Conservation (phyloP, 1,140 invertebrate species). For the Lepidotrigona ventralis region DNA sequence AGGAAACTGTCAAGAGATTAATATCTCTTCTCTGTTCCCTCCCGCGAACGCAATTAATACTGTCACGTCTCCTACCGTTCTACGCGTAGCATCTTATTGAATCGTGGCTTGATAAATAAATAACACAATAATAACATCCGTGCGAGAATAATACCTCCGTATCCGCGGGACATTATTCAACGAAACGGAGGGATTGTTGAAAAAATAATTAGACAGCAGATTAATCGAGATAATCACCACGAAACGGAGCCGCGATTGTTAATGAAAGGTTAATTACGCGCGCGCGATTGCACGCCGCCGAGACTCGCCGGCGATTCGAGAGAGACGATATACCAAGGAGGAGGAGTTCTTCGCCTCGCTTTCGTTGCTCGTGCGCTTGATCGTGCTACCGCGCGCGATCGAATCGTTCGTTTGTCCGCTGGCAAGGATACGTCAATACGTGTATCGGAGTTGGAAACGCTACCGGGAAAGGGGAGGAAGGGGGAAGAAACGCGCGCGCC, state of each 20-base stretch:
- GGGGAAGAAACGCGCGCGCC: conserved; percentile 58
- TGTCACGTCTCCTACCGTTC: too few relatives aligned
- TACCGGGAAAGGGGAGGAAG: conserved; percentile 34
- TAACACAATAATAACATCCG: too few relatives aligned
- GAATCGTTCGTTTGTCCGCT: conserved; percentile 52
- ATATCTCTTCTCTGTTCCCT: too few relatives aligned
- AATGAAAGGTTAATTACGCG: conserved; percentile 22
- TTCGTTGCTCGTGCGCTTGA: conserved; percentile 5
- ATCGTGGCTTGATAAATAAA: too few relatives aligned
- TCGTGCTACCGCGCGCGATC: background rate
- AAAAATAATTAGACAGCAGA: conserved; percentile 1
- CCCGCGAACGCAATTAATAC: too few relatives aligned
- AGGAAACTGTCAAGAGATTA: too few relatives aligned
- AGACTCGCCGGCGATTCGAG: conserved; percentile 1
- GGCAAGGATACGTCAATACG: conserved; percentile 64
- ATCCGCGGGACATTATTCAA: too few relatives aligned
- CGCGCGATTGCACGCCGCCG: background rate
- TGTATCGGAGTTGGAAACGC: conserved; percentile 66
- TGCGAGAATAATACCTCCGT: too few relatives aligned
- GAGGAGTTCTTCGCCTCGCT: conserved; percentile 7
- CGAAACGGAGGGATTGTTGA: background rate
- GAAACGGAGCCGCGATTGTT: background rate
- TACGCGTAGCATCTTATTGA: too few relatives aligned
- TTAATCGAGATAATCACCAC: conserved; percentile 15
- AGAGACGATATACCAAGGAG: background rate